These are phyloP conservation scores for Drosophila buzzatii DNA, from an alignment of 2,888 invertebrate genomes.

Conservation along the genomic window DNA sequence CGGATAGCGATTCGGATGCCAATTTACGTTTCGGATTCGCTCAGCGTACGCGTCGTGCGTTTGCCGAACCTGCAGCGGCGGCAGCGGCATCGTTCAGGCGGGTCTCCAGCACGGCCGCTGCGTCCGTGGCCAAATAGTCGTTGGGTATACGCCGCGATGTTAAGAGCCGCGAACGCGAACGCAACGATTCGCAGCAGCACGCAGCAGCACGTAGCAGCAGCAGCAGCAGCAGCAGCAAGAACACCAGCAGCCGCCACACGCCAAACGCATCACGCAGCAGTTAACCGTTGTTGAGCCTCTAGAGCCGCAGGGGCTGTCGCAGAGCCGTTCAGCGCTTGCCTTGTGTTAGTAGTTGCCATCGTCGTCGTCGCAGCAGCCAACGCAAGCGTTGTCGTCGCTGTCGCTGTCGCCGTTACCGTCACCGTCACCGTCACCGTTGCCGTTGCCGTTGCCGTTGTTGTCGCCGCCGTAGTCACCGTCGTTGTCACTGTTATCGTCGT, in stretches of 20 bases:
- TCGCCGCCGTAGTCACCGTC: not conserved
- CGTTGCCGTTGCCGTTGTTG: not conserved
- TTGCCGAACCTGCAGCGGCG: constrained; percentile 51
- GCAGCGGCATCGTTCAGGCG: constrained; percentile 37
- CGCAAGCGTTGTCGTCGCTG: constrained; percentile 26
- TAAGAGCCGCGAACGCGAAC: constrained; percentile 82
- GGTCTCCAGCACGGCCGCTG: constrained; percentile 81
- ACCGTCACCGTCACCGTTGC: constrained; percentile 4
- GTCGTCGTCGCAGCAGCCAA: constrained; percentile 44
- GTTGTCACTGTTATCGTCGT: constrained; percentile 19
- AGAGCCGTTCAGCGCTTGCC: constrained; percentile 28
- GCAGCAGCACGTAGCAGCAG: constrained; percentile 45
- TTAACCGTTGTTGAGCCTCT: constrained; percentile 26
- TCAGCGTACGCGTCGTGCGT: constrained; percentile 58
- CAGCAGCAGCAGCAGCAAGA: constrained; percentile 36
- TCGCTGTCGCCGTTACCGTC: constrained; percentile 14
- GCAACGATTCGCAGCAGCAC: constrained; percentile 53
- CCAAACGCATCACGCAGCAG: constrained; percentile 42
- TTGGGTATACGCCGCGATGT: constrained; percentile 84
- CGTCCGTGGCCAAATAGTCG: constrained; percentile 79
- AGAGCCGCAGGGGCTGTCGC: constrained; percentile 17
- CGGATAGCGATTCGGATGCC: constrained; percentile 52
- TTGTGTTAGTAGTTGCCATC: constrained; percentile 26
- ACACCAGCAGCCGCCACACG: constrained; percentile 23
- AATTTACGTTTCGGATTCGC: constrained; percentile 59